phyloP scores from a whole-genome alignment of 2,113 vertebrate genomes.

The Plestiodon gilberti region DNA sequence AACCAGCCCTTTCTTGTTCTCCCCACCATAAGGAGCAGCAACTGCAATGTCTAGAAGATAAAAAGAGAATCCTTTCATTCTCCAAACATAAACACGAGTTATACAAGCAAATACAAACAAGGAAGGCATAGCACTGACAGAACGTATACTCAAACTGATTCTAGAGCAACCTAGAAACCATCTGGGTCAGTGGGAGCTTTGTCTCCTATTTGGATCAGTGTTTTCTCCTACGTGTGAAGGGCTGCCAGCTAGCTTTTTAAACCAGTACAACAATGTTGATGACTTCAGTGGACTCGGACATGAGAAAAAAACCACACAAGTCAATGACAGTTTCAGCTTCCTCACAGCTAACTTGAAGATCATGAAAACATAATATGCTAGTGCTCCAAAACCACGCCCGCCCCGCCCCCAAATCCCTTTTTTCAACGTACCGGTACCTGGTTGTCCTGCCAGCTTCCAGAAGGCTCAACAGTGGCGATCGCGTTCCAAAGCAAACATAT shows the following conservation, averaged over 20 bases:
- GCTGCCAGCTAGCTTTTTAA: not conserved
- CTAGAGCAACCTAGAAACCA: not conserved
- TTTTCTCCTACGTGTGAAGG: not conserved
- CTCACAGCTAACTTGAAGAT: not conserved
- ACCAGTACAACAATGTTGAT: no score
- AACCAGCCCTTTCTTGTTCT: constrained; percentile 84
- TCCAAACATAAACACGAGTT: not conserved
- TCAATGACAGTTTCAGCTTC: not conserved
- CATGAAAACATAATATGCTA: not conserved
- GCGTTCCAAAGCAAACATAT: no score
- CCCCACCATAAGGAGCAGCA: constrained; percentile 92
- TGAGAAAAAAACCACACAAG: not conserved
- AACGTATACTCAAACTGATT: not conserved
- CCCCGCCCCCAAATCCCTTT: no score
- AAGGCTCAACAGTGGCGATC: no score
- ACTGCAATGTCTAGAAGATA: constrained; percentile 86
- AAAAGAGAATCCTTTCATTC: not conserved
- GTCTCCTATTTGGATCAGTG: not conserved
- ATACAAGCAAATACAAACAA: not conserved
- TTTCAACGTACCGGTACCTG: no score
- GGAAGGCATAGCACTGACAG: not conserved
- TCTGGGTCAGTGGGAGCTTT: not conserved
- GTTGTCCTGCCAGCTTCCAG: no score
- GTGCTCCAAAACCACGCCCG: not conserved
- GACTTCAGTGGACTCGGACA: not conserved